These are phyloP conservation scores for Heterodera carotae DNA, from an alignment of 1,140 invertebrate genomes.

Conservation along the genomic window DNA sequence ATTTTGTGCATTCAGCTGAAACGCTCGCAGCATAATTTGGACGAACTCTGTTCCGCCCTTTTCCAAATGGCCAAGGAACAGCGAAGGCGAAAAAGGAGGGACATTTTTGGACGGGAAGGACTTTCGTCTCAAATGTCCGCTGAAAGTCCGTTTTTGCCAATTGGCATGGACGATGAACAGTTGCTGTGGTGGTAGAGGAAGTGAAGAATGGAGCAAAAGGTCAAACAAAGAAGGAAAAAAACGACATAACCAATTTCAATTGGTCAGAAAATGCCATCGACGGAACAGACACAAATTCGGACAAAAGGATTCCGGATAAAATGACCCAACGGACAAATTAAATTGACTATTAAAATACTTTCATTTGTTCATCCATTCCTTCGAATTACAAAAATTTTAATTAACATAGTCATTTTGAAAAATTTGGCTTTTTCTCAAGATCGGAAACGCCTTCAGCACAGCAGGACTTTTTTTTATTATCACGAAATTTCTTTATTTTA, in stretches of 20 bases:
- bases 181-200: constrained; percentile 8
- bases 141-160: not conserved
- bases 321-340: not conserved
- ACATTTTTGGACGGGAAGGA: not conserved
- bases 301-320: too few species aligned
- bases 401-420: too few species aligned
- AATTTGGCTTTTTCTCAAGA: too few species aligned
- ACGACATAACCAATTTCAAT: too few species aligned
- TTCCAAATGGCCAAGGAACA: constrained; percentile 5
- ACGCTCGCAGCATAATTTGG: not conserved
- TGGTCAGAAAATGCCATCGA: too few species aligned
- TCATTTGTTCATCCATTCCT: too few species aligned
- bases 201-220: not conserved
- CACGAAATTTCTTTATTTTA: too few species aligned
- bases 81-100: not conserved
- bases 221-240: not conserved
- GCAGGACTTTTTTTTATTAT: too few species aligned
- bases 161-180: not conserved
- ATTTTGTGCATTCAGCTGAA: not conserved
- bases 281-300: too few species aligned
- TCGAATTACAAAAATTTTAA: too few species aligned
- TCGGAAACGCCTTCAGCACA: too few species aligned
- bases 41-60: constrained; percentile 5
- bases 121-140: not conserved
- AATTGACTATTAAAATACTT: not conserved